Evolutionary conservation across 2,888 invertebrate genomes (phyloP).

Genomic region (Pachliopta kotzebuea): DNA sequence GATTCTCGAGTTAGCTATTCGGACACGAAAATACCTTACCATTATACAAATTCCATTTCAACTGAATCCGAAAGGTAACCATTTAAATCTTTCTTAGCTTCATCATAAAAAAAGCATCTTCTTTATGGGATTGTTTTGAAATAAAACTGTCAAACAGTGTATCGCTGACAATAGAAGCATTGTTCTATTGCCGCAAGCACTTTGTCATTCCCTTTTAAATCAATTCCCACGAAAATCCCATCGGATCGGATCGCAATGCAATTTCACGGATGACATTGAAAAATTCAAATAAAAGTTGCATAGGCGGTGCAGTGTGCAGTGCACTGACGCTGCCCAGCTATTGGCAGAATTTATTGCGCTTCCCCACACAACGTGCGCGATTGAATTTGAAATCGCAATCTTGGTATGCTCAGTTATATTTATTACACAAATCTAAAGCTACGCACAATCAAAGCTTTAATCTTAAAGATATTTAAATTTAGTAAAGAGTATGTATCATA

Average conservation of each 20-base stretch:
- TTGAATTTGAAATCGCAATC: slow-evolving; percentile 42
- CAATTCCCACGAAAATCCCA: slow-evolving; percentile 42
- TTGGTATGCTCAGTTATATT: too few species aligned
- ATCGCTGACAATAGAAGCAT: background rate
- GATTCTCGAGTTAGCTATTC: too few species aligned
- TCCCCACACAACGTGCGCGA: slow-evolving; percentile 34
- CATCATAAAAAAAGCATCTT: too few species aligned
- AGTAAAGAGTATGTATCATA: too few species aligned
- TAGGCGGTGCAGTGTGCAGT: slow-evolving; percentile 30
- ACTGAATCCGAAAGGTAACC: too few species aligned
- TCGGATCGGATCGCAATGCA: slow-evolving; percentile 46
- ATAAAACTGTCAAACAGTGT: background rate
- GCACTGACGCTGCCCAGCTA: slow-evolving; percentile 24
- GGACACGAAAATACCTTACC: too few species aligned
- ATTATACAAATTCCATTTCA: too few species aligned
- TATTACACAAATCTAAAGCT: too few species aligned
- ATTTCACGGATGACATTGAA: slow-evolving; percentile 52
- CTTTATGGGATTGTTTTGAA: background rate
- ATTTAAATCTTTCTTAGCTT: too few species aligned
- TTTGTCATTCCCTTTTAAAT: slow-evolving; percentile 5
- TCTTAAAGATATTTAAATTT: too few species aligned
- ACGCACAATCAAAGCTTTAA: too few species aligned
- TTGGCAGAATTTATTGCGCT: slow-evolving; percentile 35
- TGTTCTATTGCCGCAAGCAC: background rate
- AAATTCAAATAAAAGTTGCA: slow-evolving; percentile 41